Percentiles rank a stretch among this genome's conserved stretches.
Conservation (phyloP, 2,113 vertebrate genomes). For the Saiga tatarica region DNA sequence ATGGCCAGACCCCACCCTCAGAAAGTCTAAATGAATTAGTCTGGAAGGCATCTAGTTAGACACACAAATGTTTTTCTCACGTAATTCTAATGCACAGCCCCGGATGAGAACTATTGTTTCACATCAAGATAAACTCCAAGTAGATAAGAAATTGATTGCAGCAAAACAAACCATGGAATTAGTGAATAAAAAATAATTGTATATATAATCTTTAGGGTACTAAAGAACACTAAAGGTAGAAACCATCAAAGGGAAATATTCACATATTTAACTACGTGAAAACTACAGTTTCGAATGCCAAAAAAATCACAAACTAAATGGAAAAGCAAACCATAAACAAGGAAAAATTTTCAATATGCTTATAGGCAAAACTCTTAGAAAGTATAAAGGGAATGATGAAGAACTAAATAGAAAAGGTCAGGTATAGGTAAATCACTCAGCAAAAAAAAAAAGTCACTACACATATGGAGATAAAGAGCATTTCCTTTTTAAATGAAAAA, state of each 20-base stretch:
- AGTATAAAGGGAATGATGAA: background rate
- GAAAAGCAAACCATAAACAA: conserved; percentile 9
- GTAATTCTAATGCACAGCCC: background rate
- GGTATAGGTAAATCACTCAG: background rate
- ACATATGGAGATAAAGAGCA: background rate
- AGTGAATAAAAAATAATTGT: conserved; percentile 13
- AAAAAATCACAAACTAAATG: background rate
- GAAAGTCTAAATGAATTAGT: background rate
- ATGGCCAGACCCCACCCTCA: background rate
- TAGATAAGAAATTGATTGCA: background rate
- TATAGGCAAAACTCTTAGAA: background rate
- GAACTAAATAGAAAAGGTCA: background rate
- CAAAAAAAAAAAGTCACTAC: background rate
- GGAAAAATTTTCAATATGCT: background rate
- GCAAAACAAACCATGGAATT: background rate
- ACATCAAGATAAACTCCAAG: background rate
- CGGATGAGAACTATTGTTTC: background rate
- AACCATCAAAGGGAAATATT: background rate
- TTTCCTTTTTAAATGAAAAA: conserved; percentile 12
- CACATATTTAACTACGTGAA: background rate
- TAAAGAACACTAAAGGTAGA: background rate
- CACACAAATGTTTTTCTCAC: background rate
- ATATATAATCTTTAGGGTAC: background rate
- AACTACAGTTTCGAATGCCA: background rate
- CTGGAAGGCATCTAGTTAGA: background rate